A percentile compares a stretch with the other conserved stretches of the same genome.
phyloP scores from a whole-genome alignment of 2,797 vertebrate species.

The Balearica regulorum region DNA sequence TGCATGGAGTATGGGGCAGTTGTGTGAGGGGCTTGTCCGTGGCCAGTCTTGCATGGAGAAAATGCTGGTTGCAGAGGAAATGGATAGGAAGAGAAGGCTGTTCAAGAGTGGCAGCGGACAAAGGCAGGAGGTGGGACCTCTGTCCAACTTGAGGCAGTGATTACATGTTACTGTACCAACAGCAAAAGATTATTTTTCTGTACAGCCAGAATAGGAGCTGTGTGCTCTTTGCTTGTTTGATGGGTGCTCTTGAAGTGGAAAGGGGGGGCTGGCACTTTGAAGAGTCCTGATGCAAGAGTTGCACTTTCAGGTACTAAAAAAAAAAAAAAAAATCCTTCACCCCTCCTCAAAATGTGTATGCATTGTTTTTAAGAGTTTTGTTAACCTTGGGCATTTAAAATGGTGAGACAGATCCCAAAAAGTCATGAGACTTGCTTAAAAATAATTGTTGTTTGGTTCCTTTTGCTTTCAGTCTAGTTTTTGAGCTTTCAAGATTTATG shows the following conservation, averaged over 20 bases:
- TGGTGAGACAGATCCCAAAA: background rate
- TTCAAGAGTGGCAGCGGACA: background rate
- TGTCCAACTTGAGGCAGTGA: background rate
- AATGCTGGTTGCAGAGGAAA: background rate
- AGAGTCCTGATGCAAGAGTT: background rate
- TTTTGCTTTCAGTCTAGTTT: constrained; percentile 15
- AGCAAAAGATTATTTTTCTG: background rate
- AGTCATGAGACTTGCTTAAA: background rate
- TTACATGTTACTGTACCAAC: background rate
- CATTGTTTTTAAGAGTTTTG: background rate
- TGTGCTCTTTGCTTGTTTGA: background rate
- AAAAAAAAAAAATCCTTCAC: background rate
- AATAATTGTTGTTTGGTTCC: background rate
- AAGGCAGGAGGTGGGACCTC: background rate
- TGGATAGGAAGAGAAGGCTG: background rate
- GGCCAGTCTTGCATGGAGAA: background rate
- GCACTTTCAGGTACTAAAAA: background rate
- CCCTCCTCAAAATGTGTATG: background rate
- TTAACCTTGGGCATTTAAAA: background rate
- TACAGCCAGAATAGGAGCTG: background rate
- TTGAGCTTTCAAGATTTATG: constrained; percentile 9
- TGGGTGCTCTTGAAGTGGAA: background rate
- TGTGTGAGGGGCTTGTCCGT: background rate
- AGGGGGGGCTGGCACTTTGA: background rate
- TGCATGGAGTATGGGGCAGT: background rate